phyloP scores from a whole-genome alignment of 2,888 invertebrate genomes.

The Hoplodrina blanda region DNA sequence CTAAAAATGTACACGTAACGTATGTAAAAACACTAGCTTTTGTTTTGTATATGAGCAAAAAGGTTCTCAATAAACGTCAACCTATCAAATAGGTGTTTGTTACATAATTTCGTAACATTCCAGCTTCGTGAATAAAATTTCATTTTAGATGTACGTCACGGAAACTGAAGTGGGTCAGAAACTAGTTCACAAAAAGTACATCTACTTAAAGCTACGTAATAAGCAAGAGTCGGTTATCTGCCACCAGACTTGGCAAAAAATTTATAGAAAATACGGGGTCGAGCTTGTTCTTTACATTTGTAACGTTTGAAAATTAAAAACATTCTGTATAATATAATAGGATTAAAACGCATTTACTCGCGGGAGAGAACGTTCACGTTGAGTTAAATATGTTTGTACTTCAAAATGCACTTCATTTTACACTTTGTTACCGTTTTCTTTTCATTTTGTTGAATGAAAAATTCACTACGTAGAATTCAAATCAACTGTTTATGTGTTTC shows the following conservation, averaged over 20 bases:
- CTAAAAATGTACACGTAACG: neutral
- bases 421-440: neutral
- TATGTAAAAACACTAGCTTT: slow-evolving; percentile 1
- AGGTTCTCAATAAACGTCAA: slow-evolving; percentile 46
- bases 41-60: slow-evolving; percentile 33
- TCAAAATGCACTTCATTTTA: slow-evolving; percentile 26
- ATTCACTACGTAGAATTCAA: neutral
- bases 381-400: slow-evolving; percentile 41
- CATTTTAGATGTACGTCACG: slow-evolving; percentile 61
- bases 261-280: slow-evolving; percentile 51
- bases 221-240: slow-evolving; percentile 55
- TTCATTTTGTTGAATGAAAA: neutral
- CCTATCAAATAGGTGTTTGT: slow-evolving; percentile 45
- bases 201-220: slow-evolving; percentile 53
- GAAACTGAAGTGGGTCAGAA: slow-evolving; percentile 65
- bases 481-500: neutral
- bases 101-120: slow-evolving; percentile 49
- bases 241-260: slow-evolving; percentile 54
- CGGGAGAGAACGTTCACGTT: slow-evolving; percentile 13
- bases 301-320: slow-evolving; percentile 49
- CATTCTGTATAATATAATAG: slow-evolving; percentile 17
- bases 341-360: slow-evolving; percentile 37
- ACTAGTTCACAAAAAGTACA: slow-evolving; percentile 59
- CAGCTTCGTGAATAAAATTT: slow-evolving; percentile 52
- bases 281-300: slow-evolving; percentile 31